phyloP scores from a whole-genome alignment of 2,113 vertebrate species.

The Gallinago jamesoni region DNA sequence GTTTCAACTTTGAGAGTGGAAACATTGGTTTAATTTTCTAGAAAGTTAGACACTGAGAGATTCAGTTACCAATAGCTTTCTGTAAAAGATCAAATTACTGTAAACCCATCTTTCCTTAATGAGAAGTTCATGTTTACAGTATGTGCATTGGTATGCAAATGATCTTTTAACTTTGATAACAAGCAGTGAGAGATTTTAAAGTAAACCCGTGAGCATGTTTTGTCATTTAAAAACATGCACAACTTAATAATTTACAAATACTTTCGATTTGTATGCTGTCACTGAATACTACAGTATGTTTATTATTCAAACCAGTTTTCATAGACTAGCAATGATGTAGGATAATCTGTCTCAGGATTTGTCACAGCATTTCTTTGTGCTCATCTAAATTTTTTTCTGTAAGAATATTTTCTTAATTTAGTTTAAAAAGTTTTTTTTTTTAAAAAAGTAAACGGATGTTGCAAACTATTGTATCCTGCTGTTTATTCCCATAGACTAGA shows the following conservation, averaged over 20 bases:
- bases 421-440: background rate
- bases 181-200: constrained; percentile 76
- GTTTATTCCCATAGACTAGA: constrained; percentile 44
- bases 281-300: constrained; percentile 46
- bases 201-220: constrained; percentile 72
- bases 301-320: constrained; percentile 41
- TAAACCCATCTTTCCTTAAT: constrained; percentile 79
- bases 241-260: constrained; percentile 62
- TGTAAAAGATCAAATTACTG: constrained; percentile 78
- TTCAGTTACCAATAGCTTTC: constrained; percentile 76
- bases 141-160: constrained; percentile 77
- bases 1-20: constrained; percentile 73
- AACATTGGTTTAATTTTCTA: constrained; percentile 79
- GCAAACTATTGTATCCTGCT: constrained; percentile 35
- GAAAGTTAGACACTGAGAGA: constrained; percentile 72
- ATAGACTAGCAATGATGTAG: background rate
- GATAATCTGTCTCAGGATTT: constrained; percentile 64
- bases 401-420: constrained; percentile 56
- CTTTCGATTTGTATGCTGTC: constrained; percentile 58
- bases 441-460: constrained; percentile 21
- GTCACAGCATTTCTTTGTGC: constrained; percentile 42
- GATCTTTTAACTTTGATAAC: constrained; percentile 80
- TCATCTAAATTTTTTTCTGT: background rate
- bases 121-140: constrained; percentile 81
- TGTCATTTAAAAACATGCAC: constrained; percentile 73